phyloP scores from a whole-genome alignment of 1,140 invertebrate genomes.

The Bombus vancouverensis region DNA sequence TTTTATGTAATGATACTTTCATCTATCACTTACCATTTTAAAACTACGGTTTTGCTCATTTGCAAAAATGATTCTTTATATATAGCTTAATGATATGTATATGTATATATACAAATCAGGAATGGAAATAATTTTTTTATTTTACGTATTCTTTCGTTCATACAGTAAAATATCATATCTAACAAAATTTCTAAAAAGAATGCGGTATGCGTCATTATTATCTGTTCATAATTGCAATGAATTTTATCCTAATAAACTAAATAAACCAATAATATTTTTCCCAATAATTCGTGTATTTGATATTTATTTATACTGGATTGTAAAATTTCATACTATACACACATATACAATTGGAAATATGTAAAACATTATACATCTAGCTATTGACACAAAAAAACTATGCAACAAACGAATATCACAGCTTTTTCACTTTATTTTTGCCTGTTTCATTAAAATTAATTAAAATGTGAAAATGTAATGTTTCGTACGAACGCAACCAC shows the following conservation, averaged over 20 bases:
- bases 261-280: not conserved
- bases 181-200: not conserved
- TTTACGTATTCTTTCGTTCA: not conserved
- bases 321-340: not conserved
- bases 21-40: not conserved
- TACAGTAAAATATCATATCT: not conserved
- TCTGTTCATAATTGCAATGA: not conserved
- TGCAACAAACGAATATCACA: constrained; percentile 39
- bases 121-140: not conserved
- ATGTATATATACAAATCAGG: not conserved
- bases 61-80: not conserved
- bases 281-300: not conserved
- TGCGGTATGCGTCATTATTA: not conserved
- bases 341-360: not conserved
- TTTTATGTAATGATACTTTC: too few relatives aligned
- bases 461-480: constrained; percentile 5
- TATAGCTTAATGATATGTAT: not conserved
- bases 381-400: not conserved
- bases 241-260: not conserved
- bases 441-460: constrained; percentile 5
- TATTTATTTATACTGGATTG: not conserved
- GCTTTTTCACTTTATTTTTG: not conserved
- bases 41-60: not conserved
- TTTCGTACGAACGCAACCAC: not conserved
- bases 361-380: constrained; percentile 1